Evolutionary conservation across 2,113 vertebrate species (phyloP), one percentile per base, ranked within the genome.

Genomic region (Apeltes quadracus): DNA sequence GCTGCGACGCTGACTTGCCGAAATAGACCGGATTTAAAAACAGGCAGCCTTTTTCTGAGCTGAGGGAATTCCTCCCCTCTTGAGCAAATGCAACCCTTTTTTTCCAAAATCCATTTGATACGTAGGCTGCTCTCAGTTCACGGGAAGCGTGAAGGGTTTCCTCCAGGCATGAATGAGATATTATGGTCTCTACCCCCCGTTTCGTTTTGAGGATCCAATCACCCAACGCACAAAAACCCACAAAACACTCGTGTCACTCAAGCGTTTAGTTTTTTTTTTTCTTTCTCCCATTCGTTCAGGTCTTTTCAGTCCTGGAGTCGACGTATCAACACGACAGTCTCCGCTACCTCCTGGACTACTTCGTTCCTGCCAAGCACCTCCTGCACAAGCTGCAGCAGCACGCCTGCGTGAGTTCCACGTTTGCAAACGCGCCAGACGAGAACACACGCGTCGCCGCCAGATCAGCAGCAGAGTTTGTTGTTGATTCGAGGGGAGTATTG

Each of bases 301-400:
- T 97, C 70, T 97, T 97, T 79, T 95, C 96, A 22, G 95, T 97
- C 55, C 89, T 97, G 78, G 96, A 97, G 90, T 94, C 94, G 15
- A 97, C 95, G 27, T 97, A 96, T 43, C 95, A 95, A 41, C 95
- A 97, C 13, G 96, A 97, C 84, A 95, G 95, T 27, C 90, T 97
- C 79, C 94, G 95, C 68, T 97, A 96, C 87, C 95, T 97, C 41
- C 87, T 97, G 78, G 95, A 97, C 87, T 97, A 95, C 91, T 95
- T 97, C 36, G 95, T 97, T 74, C 96, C 96, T 16, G 95, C 96
- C 61, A 97, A 97, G 82, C 96, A 96, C 77, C 95, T 97, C 59
- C 93, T 97, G 80, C 94, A 97, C 83, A 95, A 93, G 81, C 90
- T 97, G 55, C 96, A 97, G 77, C 96, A 96, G 73, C 95, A 96